Evolutionary conservation across 2,888 invertebrate genomes (phyloP), one percentile per base, ranked within the genome.

Genomic region (Melanotus villosus): DNA sequence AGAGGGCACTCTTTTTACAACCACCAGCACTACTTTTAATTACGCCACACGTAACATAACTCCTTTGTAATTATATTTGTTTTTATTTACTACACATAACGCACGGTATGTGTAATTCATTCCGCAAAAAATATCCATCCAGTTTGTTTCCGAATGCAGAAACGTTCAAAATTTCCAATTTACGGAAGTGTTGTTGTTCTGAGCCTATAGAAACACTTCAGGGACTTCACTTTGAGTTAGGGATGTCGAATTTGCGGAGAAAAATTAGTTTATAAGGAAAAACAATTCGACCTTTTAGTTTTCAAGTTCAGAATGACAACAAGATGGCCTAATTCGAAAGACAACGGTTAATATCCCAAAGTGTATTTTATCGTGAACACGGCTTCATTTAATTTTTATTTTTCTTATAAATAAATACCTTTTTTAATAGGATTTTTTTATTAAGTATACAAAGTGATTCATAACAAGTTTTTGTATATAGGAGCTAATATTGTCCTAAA

Each of bases 111-210:
- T 50, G 26, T 26, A 23, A 4, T 26, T 12, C 30, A 3, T 30
- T 26, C 5, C 12, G 16, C 12, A 50, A 16, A 16, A 30, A 43
- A 43, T 43, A 18, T 30, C 16, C 26, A 6, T 3, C 50, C 10
- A 23, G 50, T 50, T 50, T 50, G 26, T 50, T 23, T 14, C 16
- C 50, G 7, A 12, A 12, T 23, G 12, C 16, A 14, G 26, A 14
- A 50, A 14, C n/a, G 26, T 16, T 26, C 50, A 14, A 52, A 47
- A 52, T 52, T 52, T 52, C 52, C 32, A 52, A 52, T 52, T 52
- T 52, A 18, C 12, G n/a, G 9, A n/a, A 52, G 52, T 52, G 52
- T 52, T 52, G 52, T 52, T 52, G 50, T 50, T 23, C 50, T 14
- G 52, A 26, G 16, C 32, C 34, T 52, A 34, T 16, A 18, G 19